Base-by-base conservation (phyloP, 2,888 invertebrate genomes). In the Neuroscelio doddi region DNA sequence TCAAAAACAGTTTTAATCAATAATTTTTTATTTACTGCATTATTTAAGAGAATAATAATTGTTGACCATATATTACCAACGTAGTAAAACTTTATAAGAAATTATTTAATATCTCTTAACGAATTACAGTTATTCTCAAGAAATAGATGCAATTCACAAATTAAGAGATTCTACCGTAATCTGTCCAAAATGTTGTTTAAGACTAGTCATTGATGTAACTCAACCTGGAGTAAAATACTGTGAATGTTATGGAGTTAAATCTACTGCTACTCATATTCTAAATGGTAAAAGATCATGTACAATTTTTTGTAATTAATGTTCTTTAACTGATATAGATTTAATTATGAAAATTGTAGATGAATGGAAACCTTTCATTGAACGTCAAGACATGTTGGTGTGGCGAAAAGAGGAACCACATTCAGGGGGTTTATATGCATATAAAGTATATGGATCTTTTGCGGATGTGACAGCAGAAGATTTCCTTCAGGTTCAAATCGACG, bases 321-420 rank as follows among this genome's bases (percentile, higher is more conserved):
- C 15, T 21, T 32, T 32, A n/a, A n/a, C n/a, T n/a, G n/a, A n/a
- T 17, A 32, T 32, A 3, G 12, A 21, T 21, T 2, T 5, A 44
- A 27, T 32, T 10, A n/a, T 15, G 4, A 15, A 10, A 44, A 30
- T 63, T 52, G 16, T 15, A 58, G 53, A 88, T 21, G 88, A 90
- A 10, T 94, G 94, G 95, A 86, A 88, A 47, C 92, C 93, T 0
- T 95, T 92, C 78, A 89, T 95, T 73, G 93, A 93, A 78, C 89
- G 92, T 9, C 88, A 91, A 47, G 92, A 94, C 76, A 90, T 94
- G 78, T 86, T 93, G 9, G 91, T 95, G 29, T 96, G 95, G 95
- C 87, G 92, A 58, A 90, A 90, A 71, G 89, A 91, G 76, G 90
- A 86, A 64, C 83, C 91, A 71, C 87, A 88, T 39, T 86, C 88